Evolutionary conservation across 2,888 invertebrate genomes (phyloP).

Genomic region (Polydesmus complanatus): DNA sequence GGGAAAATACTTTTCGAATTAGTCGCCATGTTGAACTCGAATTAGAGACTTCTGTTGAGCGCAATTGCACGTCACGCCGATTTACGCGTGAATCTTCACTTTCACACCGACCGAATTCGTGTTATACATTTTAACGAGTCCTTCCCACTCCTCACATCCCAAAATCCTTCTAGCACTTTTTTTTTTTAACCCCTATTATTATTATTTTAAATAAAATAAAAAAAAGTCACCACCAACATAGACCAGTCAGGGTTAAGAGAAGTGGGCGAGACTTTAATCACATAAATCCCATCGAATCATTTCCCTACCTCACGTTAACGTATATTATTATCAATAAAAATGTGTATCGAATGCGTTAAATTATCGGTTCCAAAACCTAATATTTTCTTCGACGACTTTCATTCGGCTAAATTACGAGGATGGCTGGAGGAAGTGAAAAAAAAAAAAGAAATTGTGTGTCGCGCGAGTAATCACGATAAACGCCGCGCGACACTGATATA

Average conservation of each 20-base stretch:
- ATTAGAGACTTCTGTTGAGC: too few relatives aligned
- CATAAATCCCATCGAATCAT: too few relatives aligned
- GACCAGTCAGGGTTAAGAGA: neutral
- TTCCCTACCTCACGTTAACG: too few relatives aligned
- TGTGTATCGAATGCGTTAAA: neutral
- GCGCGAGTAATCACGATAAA: too few relatives aligned
- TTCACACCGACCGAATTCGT: neutral
- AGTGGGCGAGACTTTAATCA: neutral
- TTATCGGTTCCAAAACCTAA: too few relatives aligned
- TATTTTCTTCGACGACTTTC: too few relatives aligned
- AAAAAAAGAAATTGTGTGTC: too few relatives aligned
- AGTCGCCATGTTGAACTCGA: neutral
- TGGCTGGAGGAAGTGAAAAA: too few relatives aligned
- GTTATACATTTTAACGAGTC: neutral
- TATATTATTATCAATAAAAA: neutral
- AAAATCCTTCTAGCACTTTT: too few relatives aligned
- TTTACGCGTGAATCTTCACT: neutral
- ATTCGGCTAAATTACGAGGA: too few relatives aligned
- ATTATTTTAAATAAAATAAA: neutral
- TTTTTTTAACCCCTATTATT: neutral
- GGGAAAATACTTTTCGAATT: neutral
- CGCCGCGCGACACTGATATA: too few relatives aligned
- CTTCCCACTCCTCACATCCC: too few relatives aligned
- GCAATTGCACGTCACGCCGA: neutral
- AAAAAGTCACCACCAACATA: neutral